Evolutionary conservation across 2,888 invertebrate species (phyloP).

Genomic region (Gnatocerus cornutus): DNA sequence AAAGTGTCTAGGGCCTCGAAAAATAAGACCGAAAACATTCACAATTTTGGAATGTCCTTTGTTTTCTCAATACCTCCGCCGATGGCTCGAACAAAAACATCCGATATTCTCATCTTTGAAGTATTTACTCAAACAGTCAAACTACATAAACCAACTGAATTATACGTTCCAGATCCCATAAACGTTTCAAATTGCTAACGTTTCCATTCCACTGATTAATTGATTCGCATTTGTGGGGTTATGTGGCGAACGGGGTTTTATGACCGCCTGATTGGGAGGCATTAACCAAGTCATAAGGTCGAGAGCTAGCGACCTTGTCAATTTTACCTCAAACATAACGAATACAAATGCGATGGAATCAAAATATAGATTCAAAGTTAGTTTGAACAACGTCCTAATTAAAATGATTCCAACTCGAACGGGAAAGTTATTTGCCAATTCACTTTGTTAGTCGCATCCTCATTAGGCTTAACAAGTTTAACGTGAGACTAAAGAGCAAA

Average conservation of each 20-base stretch:
- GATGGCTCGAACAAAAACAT: no score
- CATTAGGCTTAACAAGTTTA: conserved; percentile 23
- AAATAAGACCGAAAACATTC: no score
- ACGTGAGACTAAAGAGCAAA: background rate
- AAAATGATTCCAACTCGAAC: conserved; percentile 35
- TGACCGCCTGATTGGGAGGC: conserved; percentile 33
- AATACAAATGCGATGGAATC: conserved; percentile 19
- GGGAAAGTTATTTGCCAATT: conserved; percentile 27
- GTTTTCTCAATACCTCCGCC: no score
- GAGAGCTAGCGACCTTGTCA: conserved; percentile 10
- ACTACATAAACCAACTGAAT: conserved; percentile 10
- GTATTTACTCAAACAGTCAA: background rate
- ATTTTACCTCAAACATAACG: background rate
- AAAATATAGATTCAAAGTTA: conserved; percentile 35
- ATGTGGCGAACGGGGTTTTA: conserved; percentile 29
- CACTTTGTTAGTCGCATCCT: conserved; percentile 34
- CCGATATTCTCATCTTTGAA: background rate
- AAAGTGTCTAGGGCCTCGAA: no score
- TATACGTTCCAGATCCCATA: conserved; percentile 3
- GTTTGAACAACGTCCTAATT: conserved; percentile 34
- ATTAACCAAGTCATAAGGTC: conserved; percentile 37
- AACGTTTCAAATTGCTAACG: conserved; percentile 25
- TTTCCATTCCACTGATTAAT: conserved; percentile 32
- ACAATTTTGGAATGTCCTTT: no score
- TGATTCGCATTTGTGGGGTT: conserved; percentile 34